Evolutionary conservation across 2,113 vertebrate species (phyloP), one percentile per base, ranked within the genome.

Genomic region (Nematolebias whitei): DNA sequence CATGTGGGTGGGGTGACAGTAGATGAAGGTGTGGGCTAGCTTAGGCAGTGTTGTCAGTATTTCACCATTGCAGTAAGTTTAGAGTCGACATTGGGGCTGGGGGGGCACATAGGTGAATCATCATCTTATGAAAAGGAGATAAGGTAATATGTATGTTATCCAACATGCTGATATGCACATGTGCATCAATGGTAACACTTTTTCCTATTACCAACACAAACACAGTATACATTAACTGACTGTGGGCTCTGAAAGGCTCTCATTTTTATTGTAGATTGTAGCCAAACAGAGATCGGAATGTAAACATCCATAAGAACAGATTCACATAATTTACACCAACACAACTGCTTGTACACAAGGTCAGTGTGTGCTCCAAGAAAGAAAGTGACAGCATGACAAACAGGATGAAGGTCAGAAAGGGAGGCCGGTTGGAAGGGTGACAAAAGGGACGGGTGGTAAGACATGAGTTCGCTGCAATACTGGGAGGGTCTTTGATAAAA

Each of bases 311-410:
- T 12, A 19, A 20, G 59, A 8, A 3, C 49, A n/a, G 57, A 16
- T 52, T 16, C 56, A 61, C 35, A 23, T 55, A 53, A 40, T 55
- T 48, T 43, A 23, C 65, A 76, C 47, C 45, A 72, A 50, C 66
- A 68, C 55, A 63, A 43, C 72, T 64, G 75, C 52, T 60, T 78
- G 76, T 68, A 75, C 83, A 85, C 88, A 90, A 90, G 88, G 86
- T 90, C 86, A 86, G 58, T 10, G 55, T 40, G 65, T 79, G 75
- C 80, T 82, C 74, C 84, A 62, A 69, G 78, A 83, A 74, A 59
- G 71, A 82, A 85, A 82, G 75, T 86, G 87, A 90, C 87, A 80
- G 76, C 76, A 78, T 88, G 86, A 85, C 83, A 88, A 88, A 86
- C 58, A 53, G 52, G 68, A 60, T 51, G 49, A 35, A 39, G 69